phyloP scores from a whole-genome alignment of 2,797 vertebrate genomes.

The Saguinus oedipus region DNA sequence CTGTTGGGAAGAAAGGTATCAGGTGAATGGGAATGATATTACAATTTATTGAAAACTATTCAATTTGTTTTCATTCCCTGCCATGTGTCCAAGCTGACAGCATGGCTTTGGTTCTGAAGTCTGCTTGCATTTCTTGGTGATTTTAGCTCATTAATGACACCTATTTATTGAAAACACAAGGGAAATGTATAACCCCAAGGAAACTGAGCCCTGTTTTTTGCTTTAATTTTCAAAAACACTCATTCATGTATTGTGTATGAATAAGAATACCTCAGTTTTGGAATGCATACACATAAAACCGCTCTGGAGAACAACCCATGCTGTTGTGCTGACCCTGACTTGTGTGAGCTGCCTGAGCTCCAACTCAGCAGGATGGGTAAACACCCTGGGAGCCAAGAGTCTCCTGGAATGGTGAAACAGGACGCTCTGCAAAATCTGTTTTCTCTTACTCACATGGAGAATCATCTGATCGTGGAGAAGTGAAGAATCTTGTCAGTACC shows the following conservation, averaged over 20 bases:
- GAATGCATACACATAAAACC: neutral
- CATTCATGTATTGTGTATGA: neutral
- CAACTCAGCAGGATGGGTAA: neutral
- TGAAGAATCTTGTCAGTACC: neutral
- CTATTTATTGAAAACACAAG: neutral
- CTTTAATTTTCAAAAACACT: neutral
- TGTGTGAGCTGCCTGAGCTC: neutral
- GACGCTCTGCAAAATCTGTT: slow-evolving; percentile 2
- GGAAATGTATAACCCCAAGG: neutral
- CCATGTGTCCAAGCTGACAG: neutral
- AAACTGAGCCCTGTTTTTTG: neutral
- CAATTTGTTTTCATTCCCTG: slow-evolving; percentile 28
- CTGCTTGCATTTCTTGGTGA: neutral
- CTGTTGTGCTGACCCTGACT: neutral
- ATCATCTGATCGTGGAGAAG: neutral
- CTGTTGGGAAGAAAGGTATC: neutral
- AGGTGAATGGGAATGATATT: neutral
- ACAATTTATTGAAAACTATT: neutral
- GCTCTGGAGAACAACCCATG: slow-evolving; percentile 9
- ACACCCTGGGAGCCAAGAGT: neutral
- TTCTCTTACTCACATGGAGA: neutral
- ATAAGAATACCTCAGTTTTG: neutral
- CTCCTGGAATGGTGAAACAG: neutral
- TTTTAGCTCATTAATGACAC: neutral
- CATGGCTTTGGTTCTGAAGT: neutral